Evolutionary conservation across 2,888 invertebrate species (phyloP).

Genomic region (Microdon myrmicae): DNA sequence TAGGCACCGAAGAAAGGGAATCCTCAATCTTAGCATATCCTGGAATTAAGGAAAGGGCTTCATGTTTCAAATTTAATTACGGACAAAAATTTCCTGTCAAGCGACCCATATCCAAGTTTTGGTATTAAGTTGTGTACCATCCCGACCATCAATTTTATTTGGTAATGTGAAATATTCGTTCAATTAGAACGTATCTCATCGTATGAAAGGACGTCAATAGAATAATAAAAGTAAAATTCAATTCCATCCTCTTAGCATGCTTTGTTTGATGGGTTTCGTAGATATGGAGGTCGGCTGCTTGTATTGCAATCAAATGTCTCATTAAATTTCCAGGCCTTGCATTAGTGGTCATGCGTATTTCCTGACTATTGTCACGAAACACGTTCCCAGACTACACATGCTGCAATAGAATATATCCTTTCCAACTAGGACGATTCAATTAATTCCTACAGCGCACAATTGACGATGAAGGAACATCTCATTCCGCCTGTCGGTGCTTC

Average conservation of each 20-base stretch:
- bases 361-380: slow-evolving; percentile 23
- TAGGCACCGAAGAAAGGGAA: too few relatives aligned
- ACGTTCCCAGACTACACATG: not conserved
- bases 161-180: slow-evolving; percentile 15
- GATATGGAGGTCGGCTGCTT: too few relatives aligned
- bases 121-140: not conserved
- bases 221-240: slow-evolving; percentile 17
- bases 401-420: not conserved
- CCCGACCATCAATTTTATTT: slow-evolving; percentile 25
- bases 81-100: slow-evolving; percentile 1
- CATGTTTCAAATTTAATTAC: slow-evolving; percentile 19
- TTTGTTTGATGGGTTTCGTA: too few relatives aligned
- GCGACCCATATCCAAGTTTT: not conserved
- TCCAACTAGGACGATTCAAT: slow-evolving; percentile 48
- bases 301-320: slow-evolving; percentile 44
- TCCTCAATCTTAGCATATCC: too few relatives aligned
- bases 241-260: too few relatives aligned
- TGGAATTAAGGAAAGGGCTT: slow-evolving; percentile 5
- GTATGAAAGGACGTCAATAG: slow-evolving; percentile 9
- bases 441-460: slow-evolving; percentile 42
- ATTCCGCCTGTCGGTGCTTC: slow-evolving; percentile 44
- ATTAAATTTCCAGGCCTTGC: slow-evolving; percentile 44
- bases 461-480: slow-evolving; percentile 49
- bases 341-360: slow-evolving; percentile 37
- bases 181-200: slow-evolving; percentile 2